Percentiles rank a stretch among this genome's conserved stretches.
Evolutionary conservation across 2,113 vertebrate genomes (phyloP).

Genomic region (Sebastes schlegelii): DNA sequence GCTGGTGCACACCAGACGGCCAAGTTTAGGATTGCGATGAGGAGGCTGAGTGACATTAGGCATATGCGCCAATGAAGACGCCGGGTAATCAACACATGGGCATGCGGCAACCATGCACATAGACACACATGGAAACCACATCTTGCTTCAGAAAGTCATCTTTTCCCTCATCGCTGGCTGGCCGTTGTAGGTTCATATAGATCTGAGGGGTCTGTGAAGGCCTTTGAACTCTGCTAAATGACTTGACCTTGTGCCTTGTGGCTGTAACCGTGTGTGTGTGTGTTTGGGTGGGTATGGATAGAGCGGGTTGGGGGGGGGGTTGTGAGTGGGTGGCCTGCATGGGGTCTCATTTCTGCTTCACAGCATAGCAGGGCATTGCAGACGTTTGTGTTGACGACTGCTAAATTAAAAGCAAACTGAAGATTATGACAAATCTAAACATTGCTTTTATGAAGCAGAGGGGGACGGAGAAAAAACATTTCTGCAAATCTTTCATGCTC

Average conservation of each 20-base stretch:
- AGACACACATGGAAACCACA: constrained; percentile 32
- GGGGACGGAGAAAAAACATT: constrained; percentile 67
- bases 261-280: constrained; percentile 71
- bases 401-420: constrained; percentile 82
- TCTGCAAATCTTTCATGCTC: constrained; percentile 73
- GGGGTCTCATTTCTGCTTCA: constrained; percentile 77
- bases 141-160: constrained; percentile 65
- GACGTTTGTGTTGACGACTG: constrained; percentile 77
- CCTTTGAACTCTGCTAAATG: constrained; percentile 96
- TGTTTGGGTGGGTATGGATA: constrained; percentile 38
- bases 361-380: constrained; percentile 67
- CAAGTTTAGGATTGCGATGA: constrained; percentile 81
- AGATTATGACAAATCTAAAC: constrained; percentile 83
- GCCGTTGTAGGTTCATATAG: constrained; percentile 92
- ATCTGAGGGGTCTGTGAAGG: constrained; percentile 95
- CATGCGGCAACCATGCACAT: background rate
- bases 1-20: constrained; percentile 69
- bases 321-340: constrained; percentile 78
- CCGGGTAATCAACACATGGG: constrained; percentile 32
- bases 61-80: constrained; percentile 72
- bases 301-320: constrained; percentile 41
- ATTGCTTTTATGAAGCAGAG: constrained; percentile 77
- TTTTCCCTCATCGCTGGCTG: constrained; percentile 80
- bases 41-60: constrained; percentile 77
- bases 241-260: constrained; percentile 90